Evolutionary conservation across 2,797 vertebrate genomes (phyloP).

Genomic region (Apodemus agrarius): DNA sequence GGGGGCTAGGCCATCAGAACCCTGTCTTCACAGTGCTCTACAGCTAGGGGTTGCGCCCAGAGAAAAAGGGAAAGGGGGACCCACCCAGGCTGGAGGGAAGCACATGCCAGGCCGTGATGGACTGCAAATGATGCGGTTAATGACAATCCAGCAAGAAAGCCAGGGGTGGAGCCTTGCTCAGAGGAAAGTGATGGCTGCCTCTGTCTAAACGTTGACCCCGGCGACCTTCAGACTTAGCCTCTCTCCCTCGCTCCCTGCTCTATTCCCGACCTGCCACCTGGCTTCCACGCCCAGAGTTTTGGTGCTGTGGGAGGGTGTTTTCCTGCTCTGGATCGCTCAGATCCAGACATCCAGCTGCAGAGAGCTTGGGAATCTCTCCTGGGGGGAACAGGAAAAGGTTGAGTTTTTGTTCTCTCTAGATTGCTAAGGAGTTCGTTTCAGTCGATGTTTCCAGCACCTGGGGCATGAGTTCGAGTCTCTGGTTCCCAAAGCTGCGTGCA

Average conservation of each 20-base stretch:
- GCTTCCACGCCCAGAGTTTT: background rate
- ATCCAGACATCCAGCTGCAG: background rate
- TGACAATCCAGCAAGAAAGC: background rate
- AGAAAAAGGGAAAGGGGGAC: background rate
- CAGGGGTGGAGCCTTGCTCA: background rate
- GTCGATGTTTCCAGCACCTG: background rate
- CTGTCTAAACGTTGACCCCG: background rate
- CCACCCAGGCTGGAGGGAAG: background rate
- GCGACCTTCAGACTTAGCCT: background rate
- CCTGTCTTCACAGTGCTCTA: background rate
- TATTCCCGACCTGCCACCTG: background rate
- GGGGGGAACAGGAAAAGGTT: background rate
- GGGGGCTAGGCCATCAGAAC: background rate
- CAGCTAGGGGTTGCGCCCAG: background rate
- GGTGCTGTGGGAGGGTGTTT: background rate
- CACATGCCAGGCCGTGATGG: background rate
- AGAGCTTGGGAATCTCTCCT: background rate
- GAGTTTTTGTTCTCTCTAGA: conserved; percentile 34
- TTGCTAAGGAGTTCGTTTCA: conserved; percentile 8
- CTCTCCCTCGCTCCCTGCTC: background rate
- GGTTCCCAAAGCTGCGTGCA: background rate
- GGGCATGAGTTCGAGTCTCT: conserved; percentile 14
- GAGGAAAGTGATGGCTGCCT: background rate
- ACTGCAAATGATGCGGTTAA: conserved; percentile 46
- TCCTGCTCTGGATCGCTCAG: background rate